Percentiles rank a stretch among this genome's conserved stretches.
phyloP scores from a whole-genome alignment of 2,888 invertebrate genomes.

The Rhamnusium bicolor region DNA sequence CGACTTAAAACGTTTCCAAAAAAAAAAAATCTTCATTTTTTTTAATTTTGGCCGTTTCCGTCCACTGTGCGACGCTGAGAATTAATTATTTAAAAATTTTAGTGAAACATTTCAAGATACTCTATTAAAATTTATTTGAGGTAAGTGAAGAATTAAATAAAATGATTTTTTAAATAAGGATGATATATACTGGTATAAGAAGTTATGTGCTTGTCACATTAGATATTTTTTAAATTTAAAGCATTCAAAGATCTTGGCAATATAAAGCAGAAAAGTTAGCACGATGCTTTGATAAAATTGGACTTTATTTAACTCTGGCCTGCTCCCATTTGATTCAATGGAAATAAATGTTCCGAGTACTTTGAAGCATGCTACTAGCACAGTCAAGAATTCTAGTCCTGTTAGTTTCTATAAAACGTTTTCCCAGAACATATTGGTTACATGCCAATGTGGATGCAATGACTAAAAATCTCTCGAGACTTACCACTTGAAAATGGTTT shows the following conservation, averaged over 20 bases:
- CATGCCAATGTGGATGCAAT: background rate
- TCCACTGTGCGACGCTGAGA: no score
- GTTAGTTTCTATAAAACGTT: slow-evolving; percentile 4
- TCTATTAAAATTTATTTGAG: no score
- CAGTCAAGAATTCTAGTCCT: background rate
- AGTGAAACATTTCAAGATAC: no score
- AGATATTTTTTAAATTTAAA: no score
- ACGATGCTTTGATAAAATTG: slow-evolving; percentile 2
- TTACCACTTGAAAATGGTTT: background rate
- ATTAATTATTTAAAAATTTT: no score
- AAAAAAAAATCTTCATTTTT: no score
- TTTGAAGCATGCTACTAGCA: background rate
- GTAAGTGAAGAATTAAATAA: no score
- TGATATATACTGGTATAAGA: no score
- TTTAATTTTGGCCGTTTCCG: no score
- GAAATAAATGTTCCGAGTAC: slow-evolving; percentile 17
- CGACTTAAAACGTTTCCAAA: no score
- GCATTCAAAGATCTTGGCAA: background rate
- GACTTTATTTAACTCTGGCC: slow-evolving; percentile 1
- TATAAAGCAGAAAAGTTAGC: background rate
- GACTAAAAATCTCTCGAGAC: background rate
- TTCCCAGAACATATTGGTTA: background rate
- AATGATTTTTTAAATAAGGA: no score
- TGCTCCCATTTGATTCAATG: background rate
- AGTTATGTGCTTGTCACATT: no score